Evolutionary conservation across 2,113 vertebrate species (phyloP).

Genomic region (Oncorhynchus nerka): DNA sequence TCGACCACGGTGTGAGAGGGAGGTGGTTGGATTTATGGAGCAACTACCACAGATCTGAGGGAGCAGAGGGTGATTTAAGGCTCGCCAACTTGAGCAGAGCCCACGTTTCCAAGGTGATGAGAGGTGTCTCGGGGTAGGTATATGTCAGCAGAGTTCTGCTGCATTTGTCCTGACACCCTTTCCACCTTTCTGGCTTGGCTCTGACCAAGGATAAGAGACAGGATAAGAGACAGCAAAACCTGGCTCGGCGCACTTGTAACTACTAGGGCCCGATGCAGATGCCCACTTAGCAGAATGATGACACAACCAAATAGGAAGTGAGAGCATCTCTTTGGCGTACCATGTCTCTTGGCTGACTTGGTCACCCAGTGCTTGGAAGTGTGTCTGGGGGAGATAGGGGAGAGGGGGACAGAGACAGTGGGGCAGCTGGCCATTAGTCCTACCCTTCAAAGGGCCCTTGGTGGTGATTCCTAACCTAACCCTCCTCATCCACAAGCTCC

Average conservation of each 20-base stretch:
- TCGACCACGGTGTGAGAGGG: slow-evolving; percentile 75
- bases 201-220: background rate
- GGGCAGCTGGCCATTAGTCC: background rate
- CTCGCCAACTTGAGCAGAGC: slow-evolving; percentile 52
- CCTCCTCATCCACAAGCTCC: slow-evolving; percentile 54
- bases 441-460: background rate
- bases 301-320: background rate
- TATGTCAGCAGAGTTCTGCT: slow-evolving; percentile 41
- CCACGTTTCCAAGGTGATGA: slow-evolving; percentile 67
- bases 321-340: background rate
- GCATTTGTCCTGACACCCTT: slow-evolving; percentile 1
- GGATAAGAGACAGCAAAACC: too few species aligned
- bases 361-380: background rate
- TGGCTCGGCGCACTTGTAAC: background rate
- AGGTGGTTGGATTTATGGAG: background rate
- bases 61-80: slow-evolving; percentile 50
- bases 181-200: background rate
- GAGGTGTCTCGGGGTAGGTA: slow-evolving; percentile 63
- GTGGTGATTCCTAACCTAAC: background rate
- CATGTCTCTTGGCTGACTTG: background rate
- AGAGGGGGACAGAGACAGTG: background rate
- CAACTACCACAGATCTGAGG: slow-evolving; percentile 2
- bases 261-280: background rate
- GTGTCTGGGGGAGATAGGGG: background rate
- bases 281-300: background rate